Percentiles rank a stretch among this genome's conserved stretches.
phyloP scores from a whole-genome alignment of 2,797 vertebrate species.

The Urosaurus nigricauda region DNA sequence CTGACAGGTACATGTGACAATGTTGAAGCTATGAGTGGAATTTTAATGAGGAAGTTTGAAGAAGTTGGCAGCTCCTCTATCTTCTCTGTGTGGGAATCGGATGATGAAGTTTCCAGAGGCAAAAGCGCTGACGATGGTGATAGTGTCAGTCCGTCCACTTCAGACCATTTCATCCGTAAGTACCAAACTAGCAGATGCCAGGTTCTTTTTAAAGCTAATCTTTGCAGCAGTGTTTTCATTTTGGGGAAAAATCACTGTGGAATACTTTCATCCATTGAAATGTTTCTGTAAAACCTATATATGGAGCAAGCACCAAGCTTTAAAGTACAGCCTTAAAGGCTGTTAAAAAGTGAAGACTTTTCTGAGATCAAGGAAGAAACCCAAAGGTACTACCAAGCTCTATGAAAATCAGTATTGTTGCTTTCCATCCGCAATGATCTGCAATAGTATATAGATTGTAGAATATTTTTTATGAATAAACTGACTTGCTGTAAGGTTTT shows the following conservation, averaged over 20 bases:
- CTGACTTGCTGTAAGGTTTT: background rate
- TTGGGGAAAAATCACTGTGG: background rate
- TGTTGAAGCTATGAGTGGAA: constrained; percentile 87
- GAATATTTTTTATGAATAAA: background rate
- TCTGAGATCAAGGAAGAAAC: background rate
- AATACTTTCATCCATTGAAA: background rate
- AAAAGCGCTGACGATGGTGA: constrained; percentile 90
- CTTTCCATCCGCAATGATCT: background rate
- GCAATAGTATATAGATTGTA: background rate
- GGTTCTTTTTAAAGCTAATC: background rate
- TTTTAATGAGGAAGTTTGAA: constrained; percentile 96
- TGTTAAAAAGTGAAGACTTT: background rate
- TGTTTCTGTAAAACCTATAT: background rate
- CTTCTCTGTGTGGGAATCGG: constrained; percentile 88
- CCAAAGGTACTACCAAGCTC: no score
- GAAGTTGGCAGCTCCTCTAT: constrained; percentile 89
- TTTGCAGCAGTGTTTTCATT: constrained; percentile 4
- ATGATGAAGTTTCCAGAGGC: constrained; percentile 90
- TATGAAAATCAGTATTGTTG: background rate
- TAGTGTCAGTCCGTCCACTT: constrained; percentile 88
- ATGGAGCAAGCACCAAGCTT: background rate
- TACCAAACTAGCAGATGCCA: constrained; percentile 51
- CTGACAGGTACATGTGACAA: constrained; percentile 80
- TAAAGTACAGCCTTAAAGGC: background rate
- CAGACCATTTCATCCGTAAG: constrained; percentile 87